These are phyloP conservation scores for Anagyrus pseudococci DNA, from an alignment of 2,888 invertebrate genomes.

Conservation along the genomic window DNA sequence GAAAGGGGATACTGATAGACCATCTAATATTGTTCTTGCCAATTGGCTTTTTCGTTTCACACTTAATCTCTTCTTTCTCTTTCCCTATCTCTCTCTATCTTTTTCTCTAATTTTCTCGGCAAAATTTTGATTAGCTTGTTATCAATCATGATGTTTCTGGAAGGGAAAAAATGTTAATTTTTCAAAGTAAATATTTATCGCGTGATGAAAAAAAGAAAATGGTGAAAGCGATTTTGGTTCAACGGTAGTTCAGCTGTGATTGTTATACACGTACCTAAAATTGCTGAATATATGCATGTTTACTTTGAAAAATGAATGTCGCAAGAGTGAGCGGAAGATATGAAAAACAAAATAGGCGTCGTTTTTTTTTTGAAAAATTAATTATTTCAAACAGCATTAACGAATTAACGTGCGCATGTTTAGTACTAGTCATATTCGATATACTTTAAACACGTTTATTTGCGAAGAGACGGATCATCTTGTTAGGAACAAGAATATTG, in stretches of 20 bases:
- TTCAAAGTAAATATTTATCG: constrained; percentile 3
- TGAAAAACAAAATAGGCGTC: too few relatives aligned
- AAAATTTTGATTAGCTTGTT: background rate
- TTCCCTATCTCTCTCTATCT: too few relatives aligned
- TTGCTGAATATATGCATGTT: background rate
- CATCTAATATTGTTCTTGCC: background rate
- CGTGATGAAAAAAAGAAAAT: background rate
- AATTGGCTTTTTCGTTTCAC: background rate
- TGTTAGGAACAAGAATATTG: constrained; percentile 21
- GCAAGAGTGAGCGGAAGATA: background rate
- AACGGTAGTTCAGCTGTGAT: constrained; percentile 13
- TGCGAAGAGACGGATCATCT: constrained; percentile 13
- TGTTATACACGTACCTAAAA: background rate
- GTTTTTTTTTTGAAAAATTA: background rate
- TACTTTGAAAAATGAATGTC: background rate
- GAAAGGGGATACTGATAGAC: too few relatives aligned
- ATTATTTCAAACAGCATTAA: constrained; percentile 3
- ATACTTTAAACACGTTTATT: constrained; percentile 19
- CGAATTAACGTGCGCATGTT: constrained; percentile 29
- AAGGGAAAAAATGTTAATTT: background rate
- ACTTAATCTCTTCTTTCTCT: too few relatives aligned
- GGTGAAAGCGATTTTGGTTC: background rate
- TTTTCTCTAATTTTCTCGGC: background rate
- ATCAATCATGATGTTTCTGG: background rate
- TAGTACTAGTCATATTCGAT: constrained; percentile 37